Evolutionary conservation across 2,888 invertebrate genomes (phyloP), one percentile per base, ranked within the genome.

Genomic region (Octodonta nipae): DNA sequence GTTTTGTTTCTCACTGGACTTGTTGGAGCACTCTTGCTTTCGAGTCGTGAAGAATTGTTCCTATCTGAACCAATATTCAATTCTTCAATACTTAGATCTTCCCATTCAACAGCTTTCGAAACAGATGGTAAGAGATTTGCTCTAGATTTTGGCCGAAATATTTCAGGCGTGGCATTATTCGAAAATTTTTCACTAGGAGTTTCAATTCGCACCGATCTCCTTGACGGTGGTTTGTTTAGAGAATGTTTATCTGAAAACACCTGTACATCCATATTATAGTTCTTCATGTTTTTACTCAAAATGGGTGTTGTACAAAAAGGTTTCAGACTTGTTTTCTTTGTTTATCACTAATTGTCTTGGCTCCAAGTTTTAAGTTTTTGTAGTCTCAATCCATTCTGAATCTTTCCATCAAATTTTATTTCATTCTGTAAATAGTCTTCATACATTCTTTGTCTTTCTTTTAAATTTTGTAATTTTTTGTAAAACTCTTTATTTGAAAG

Each of bases 401-500:
- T 48, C 47, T 43, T 54, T 52, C 15, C 42, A 15, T 51, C 49
- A 17, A 47, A 51, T 41, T 53, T 52, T 7, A 41, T 43, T 35
- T 58, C 54, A 26, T 46, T 46, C 13, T 46, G 28, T 3, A 60
- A 30, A 37, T 50, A 55, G 28, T 67, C 59, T 30, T 50, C 53
- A 36, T 56, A 58, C 11, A 60, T 41, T 45, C 68, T 69, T 50
- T 78, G 78, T 50, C 71, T 75, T 43, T 76, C 70, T 42, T 74
- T 71, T 28, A 80, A 56, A 35, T 67, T 68, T 54, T 78, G 74
- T 30, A 85, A 54, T 17, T 77, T 77, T 8, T 71, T 71, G 53
- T 80, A 78, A 56, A 84, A 84, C 48, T 85, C 83, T 35, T 71
- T 73, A 37, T 74, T 74, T 0, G 80, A 73, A 42, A 84, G 62